These are phyloP conservation scores for Ditylenchus weischeri DNA, from an alignment of 2,888 invertebrate genomes.

Conservation along the genomic window DNA sequence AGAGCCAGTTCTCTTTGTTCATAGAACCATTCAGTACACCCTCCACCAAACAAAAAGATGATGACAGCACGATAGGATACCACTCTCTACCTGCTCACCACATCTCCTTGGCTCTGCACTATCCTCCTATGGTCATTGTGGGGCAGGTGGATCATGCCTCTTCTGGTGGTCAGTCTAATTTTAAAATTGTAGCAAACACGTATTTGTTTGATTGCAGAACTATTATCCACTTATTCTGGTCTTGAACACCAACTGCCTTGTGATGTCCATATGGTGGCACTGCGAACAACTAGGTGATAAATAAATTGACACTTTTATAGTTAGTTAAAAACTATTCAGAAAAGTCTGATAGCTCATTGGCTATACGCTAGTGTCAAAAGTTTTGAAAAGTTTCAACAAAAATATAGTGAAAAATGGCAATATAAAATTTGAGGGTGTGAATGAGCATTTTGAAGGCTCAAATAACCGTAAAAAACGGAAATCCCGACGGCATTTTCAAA, in stretches of 20 bases:
- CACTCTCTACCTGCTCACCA: slow-evolving; percentile 45
- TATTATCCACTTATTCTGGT: slow-evolving; percentile 7
- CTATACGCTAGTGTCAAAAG: no score
- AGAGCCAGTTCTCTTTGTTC: slow-evolving; percentile 77
- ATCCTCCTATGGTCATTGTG: slow-evolving; percentile 44
- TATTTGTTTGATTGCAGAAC: slow-evolving; percentile 8
- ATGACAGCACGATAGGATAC: slow-evolving; percentile 41
- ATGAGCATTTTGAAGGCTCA: no score
- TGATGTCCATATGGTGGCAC: slow-evolving; percentile 41
- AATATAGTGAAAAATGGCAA: no score
- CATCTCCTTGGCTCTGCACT: slow-evolving; percentile 45
- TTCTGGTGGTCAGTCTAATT: slow-evolving; percentile 3
- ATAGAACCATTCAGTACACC: slow-evolving; percentile 65
- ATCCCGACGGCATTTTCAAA: no score
- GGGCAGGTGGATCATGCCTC: slow-evolving; percentile 29
- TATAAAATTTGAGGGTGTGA: no score
- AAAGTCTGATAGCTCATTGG: no score
- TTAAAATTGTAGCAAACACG: not conserved
- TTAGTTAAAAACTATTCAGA: no score
- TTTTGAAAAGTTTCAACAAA: no score
- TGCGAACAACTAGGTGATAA: slow-evolving; percentile 30
- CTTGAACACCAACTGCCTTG: slow-evolving; percentile 36
- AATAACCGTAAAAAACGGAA: no score
- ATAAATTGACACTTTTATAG: no score
- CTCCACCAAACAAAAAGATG: not conserved